Evolutionary conservation across 2,797 vertebrate species (phyloP).

Genomic region (Myoxocephalus aenaeus): DNA sequence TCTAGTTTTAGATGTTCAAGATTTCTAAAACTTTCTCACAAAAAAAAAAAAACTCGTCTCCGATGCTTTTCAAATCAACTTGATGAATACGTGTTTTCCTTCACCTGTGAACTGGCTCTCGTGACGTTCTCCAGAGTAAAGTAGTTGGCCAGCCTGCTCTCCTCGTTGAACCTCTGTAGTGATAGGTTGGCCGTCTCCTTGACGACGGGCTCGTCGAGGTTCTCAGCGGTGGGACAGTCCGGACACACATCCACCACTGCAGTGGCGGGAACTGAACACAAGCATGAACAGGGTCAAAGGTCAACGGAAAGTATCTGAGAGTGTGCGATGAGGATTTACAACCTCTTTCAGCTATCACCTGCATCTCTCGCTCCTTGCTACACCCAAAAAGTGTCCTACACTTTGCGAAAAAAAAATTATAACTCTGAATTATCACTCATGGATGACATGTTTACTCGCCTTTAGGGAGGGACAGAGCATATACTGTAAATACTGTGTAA

Average conservation of each 20-base stretch:
- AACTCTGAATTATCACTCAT: background rate
- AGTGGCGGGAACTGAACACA: slow-evolving; percentile 66
- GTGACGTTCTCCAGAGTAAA: slow-evolving; percentile 76
- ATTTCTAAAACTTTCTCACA: background rate
- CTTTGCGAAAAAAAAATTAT: background rate
- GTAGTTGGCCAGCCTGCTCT: slow-evolving; percentile 63
- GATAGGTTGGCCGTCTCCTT: slow-evolving; percentile 72
- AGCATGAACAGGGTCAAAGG: background rate
- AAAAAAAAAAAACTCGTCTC: background rate
- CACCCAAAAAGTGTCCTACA: background rate
- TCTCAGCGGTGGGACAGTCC: slow-evolving; percentile 73
- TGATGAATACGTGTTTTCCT: background rate
- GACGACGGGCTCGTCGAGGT: slow-evolving; percentile 67
- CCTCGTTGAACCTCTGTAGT: slow-evolving; percentile 77
- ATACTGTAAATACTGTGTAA: background rate
- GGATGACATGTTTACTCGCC: background rate
- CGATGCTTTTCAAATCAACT: background rate
- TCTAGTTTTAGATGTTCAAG: background rate
- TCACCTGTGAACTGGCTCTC: slow-evolving; percentile 75
- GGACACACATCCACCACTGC: slow-evolving; percentile 63
- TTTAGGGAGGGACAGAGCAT: background rate
- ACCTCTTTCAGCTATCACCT: background rate
- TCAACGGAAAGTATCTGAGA: background rate
- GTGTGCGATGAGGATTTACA: background rate
- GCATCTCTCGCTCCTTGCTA: background rate